Base-by-base conservation (phyloP, 1,140 invertebrate genomes). In the Paralvinella palmiformis region DNA sequence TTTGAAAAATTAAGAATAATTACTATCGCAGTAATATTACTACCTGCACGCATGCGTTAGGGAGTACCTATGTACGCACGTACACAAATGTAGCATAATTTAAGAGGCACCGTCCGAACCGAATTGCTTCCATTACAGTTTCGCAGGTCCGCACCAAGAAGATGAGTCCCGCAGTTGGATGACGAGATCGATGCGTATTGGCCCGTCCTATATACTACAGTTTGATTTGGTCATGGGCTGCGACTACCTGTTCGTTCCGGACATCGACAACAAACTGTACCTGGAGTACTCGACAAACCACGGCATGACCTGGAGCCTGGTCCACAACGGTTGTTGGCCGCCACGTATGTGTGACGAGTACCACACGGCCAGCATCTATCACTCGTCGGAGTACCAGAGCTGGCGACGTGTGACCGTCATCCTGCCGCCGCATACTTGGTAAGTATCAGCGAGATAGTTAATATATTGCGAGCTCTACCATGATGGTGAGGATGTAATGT, bases 171-270 rank as follows among this genome's bases (percentile, higher is more conserved):
- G 77, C 10, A 73, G 70, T 33, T 60, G 78, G 35, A 76, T 77
- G 65, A 81, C 81, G 0, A 75, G 78, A 44, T 72, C 80, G 2
- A 71, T 83, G 35, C 71, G 76, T 37, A 72, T 83, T 37, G 81
- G 81, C 0, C 79, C 82, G 7, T 79, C 77, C 0, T 80, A 78
- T 57, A 79, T 82, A 69, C 72, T 81, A 10, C 80, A 83, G 70
- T 82, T 83, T 75, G 80, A 83, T 52, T 69, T 83, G 2, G 76
- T 79, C 0, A 81, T 83, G 73, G 80, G 78, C 5, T 83, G 82
- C 71, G 74, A 73, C 7, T 36, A 71, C 0, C 67, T 72, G 13
- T 78, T 71, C 66, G 66, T 59, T 5, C 64, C 70, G 55, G 63
- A 59, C 17, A 61, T 67, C 10, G 72, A 79, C 58, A 80, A 80